Conservation (phyloP, 2,797 vertebrate genomes). For the Lerista edwardsae region DNA sequence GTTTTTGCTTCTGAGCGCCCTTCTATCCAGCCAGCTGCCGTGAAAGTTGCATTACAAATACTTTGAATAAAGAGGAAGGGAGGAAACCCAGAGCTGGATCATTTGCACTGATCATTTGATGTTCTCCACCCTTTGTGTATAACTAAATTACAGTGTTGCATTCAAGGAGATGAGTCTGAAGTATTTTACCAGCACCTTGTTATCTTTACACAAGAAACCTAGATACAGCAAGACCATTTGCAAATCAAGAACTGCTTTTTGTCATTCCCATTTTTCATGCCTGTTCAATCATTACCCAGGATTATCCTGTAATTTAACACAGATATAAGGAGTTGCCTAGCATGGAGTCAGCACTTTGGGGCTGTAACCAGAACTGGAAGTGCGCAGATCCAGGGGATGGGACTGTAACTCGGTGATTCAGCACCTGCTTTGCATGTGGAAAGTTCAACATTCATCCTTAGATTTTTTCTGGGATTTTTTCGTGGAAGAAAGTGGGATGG, state of each 20-base stretch:
- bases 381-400: neutral
- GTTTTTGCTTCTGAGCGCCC: neutral
- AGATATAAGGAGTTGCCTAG: neutral
- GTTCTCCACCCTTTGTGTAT: conserved; percentile 1
- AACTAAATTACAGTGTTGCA: neutral
- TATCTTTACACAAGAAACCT: conserved; percentile 6
- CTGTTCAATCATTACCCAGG: neutral
- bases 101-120: neutral
- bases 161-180: rapidly evolving
- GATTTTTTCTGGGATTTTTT: too few species aligned
- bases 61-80: neutral
- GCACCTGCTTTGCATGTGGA: neutral
- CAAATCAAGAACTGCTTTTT: conserved; percentile 1
- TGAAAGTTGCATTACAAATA: conserved; percentile 19
- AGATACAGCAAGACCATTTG: neutral
- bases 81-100: neutral
- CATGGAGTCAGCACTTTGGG: neutral
- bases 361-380: neutral
- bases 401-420: neutral
- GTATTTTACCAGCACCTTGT: neutral
- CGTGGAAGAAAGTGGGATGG: too few species aligned
- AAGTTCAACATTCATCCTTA: too few species aligned
- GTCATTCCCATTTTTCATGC: neutral
- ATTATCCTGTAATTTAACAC: neutral
- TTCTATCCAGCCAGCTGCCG: neutral